Base-by-base conservation (phyloP, 2,113 vertebrate species). In the Crocuta crocuta region DNA sequence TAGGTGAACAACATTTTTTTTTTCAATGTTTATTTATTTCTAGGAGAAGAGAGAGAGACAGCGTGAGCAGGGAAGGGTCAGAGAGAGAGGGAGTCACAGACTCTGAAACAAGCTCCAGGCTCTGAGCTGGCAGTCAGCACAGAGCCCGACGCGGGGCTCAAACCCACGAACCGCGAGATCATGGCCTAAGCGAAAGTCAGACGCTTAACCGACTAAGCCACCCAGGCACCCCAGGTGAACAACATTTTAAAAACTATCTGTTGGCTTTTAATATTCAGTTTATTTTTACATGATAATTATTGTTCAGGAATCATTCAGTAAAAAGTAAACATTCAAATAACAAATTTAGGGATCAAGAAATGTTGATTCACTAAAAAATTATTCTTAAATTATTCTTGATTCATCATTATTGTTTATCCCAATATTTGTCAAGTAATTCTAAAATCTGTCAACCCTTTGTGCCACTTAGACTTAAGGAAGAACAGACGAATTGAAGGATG, bases 291-390 rank as follows among this genome's bases (percentile, higher is more conserved):
- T 76, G 84, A 58, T 53, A 95, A 87, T 82, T 94, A 94, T 76
- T 95, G 13, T 86, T 96, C 23, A 95, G 81, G 92, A 96, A 63
- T 89, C 73, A 70, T 95, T 94, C 65, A 86, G 28, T n/a, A 84
- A 68, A 95, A 96, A 66, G 50, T 50, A 94, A 91, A 58, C n/a
- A 96, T 94, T 92, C 13, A 66, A 89, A 81, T n/a, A 96, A n/a
- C 17, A 96, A 87, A 21, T 24, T 93, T 87, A 96, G 28, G 33
- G 45, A 90, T 74, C 1, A 95, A 33, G 86, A 91, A 93, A 83
- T 65, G 9, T 35, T 90, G 71, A 82, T 83, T 73, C 23, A 83
- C 76, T 48, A n/a, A 89, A 94, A 97, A 79, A 76, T 61, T 61
- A 61, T 61, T 61, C 21, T 61, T 61, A 61, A 61, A 61, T 61